Evolutionary conservation across 2,113 vertebrate species (phyloP).

Genomic region (Sinocyclocheilus maitianheensis): DNA sequence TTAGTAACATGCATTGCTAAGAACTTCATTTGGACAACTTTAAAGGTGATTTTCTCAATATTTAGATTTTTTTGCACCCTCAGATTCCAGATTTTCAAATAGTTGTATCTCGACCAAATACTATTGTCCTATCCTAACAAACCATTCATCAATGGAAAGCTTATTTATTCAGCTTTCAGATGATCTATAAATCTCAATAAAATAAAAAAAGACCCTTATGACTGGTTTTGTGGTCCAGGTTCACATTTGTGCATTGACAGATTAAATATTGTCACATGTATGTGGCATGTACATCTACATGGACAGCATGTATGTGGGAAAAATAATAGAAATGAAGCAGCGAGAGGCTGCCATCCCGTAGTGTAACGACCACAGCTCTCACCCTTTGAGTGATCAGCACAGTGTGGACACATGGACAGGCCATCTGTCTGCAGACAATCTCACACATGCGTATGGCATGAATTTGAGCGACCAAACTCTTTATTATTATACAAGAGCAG

Average conservation of each 20-base stretch:
- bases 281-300: not conserved
- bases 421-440: conserved; percentile 59
- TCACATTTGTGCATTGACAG: not conserved
- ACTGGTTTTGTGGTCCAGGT: too few relatives aligned
- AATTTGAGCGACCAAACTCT: not conserved
- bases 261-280: not conserved
- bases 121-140: too few relatives aligned
- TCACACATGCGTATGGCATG: not conserved
- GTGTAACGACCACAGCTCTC: not conserved
- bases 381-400: conserved; percentile 29
- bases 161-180: too few relatives aligned
- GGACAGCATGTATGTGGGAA: not conserved
- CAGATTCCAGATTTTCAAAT: too few relatives aligned
- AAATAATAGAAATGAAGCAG: not conserved
- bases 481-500: not conserved
- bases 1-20: too few relatives aligned
- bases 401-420: conserved; percentile 50
- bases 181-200: too few relatives aligned
- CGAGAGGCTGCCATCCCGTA: not conserved
- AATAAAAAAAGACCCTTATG: too few relatives aligned
- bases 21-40: too few relatives aligned
- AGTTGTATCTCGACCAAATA: too few relatives aligned
- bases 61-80: too few relatives aligned
- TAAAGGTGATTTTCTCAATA: too few relatives aligned
- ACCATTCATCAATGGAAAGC: too few relatives aligned